Evolutionary conservation across 2,888 invertebrate species (phyloP).

Genomic region (Danaus chrysippus): DNA sequence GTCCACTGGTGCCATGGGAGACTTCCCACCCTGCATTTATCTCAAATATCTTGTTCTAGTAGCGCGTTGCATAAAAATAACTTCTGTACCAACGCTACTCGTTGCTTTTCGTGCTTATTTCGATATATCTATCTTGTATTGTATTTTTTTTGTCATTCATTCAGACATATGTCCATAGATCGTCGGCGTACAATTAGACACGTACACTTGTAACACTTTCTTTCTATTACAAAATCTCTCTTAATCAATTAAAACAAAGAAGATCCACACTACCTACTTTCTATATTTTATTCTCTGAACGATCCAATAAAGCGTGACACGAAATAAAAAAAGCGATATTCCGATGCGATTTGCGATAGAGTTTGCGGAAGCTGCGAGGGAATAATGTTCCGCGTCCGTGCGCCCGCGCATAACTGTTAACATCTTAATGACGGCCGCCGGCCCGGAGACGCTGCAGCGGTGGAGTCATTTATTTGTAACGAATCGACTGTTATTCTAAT

Average conservation of each 20-base stretch:
- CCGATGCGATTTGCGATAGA: slow-evolving; percentile 33
- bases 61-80: background rate
- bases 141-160: background rate
- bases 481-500: slow-evolving; percentile 18
- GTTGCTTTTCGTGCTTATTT: background rate
- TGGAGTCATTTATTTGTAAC: slow-evolving; percentile 28
- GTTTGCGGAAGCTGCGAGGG: slow-evolving; percentile 56
- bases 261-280: slow-evolving; percentile 7
- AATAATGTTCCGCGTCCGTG: slow-evolving; percentile 76
- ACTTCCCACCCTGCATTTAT: slow-evolving; percentile 26
- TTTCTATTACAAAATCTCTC: background rate
- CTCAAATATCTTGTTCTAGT: background rate
- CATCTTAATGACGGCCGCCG: slow-evolving; percentile 38
- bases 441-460: slow-evolving; percentile 16
- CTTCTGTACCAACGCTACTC: too few relatives aligned
- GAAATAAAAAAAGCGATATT: slow-evolving; percentile 31
- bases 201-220: slow-evolving; percentile 5
- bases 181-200: background rate
- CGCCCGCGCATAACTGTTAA: slow-evolving; percentile 62
- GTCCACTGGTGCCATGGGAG: slow-evolving; percentile 24
- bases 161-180: background rate
- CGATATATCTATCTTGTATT: background rate
- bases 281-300: slow-evolving; percentile 5
- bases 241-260: slow-evolving; percentile 7
- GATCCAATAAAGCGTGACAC: slow-evolving; percentile 23